Conservation (phyloP, 2,888 invertebrate genomes). For the Mechanitis messenoides region DNA sequence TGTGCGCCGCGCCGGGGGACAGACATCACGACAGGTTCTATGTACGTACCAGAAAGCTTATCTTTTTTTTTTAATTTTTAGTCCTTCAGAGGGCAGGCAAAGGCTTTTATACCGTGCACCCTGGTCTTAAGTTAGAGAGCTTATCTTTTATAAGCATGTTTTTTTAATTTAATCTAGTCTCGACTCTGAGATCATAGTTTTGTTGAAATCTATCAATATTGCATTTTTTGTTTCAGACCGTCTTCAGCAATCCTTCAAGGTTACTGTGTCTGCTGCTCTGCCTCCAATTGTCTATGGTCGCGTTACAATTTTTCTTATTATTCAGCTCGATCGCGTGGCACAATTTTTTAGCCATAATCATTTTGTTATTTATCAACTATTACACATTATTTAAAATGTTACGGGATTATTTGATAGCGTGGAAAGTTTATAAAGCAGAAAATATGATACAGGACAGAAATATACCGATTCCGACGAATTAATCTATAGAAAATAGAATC, state of each 20-base stretch:
- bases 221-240: constrained; percentile 75
- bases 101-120: too few relatives aligned
- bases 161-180: too few relatives aligned
- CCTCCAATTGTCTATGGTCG: constrained; percentile 82
- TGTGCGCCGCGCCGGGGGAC: constrained; percentile 92
- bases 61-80: background rate
- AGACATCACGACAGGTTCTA: constrained; percentile 88
- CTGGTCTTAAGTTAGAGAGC: too few relatives aligned
- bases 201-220: too few relatives aligned
- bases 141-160: too few relatives aligned
- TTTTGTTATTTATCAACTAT: constrained; percentile 93
- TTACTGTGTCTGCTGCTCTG: constrained; percentile 84
- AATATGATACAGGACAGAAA: constrained; percentile 81
- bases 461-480: constrained; percentile 20
- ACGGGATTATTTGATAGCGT: constrained; percentile 90
- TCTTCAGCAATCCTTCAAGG: constrained; percentile 91
- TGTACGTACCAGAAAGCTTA: constrained; percentile 74
- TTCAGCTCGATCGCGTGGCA: constrained; percentile 93
- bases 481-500: background rate
- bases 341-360: constrained; percentile 89
- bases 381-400: constrained; percentile 92
- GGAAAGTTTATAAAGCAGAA: constrained; percentile 87
- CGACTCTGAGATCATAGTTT: too few relatives aligned
- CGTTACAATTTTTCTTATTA: constrained; percentile 86
- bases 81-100: too few relatives aligned